Conservation (phyloP, 1,140 invertebrate species). For the Drosophila subobscura region DNA sequence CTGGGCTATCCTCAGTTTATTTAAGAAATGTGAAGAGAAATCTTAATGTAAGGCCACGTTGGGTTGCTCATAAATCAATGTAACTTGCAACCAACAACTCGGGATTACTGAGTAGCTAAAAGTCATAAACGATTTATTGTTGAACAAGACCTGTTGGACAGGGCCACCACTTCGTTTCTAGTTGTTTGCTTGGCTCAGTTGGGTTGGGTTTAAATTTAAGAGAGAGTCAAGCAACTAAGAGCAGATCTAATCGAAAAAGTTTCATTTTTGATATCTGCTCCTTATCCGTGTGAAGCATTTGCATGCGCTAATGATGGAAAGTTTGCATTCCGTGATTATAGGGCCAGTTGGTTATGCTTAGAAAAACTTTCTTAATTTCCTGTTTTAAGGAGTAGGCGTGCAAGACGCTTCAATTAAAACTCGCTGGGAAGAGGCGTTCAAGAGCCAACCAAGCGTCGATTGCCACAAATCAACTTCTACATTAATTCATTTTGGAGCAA, state of each 20-base stretch:
- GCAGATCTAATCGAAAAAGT: too few species aligned
- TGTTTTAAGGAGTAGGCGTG: conserved; percentile 34
- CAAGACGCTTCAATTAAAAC: conserved; percentile 64
- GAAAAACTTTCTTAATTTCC: conserved; percentile 74
- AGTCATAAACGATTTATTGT: too few species aligned
- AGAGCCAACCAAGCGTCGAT: conserved; percentile 67
- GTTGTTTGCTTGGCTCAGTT: too few species aligned
- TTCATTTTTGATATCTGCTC: too few species aligned
- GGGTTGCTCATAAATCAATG: too few species aligned
- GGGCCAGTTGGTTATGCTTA: not conserved
- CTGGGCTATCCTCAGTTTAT: not conserved
- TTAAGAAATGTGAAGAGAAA: too few species aligned
- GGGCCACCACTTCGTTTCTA: too few species aligned
- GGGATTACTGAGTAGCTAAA: too few species aligned
- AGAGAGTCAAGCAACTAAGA: not conserved
- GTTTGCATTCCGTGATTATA: conserved; percentile 18
- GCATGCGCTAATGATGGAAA: conserved; percentile 14
- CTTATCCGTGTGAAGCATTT: not conserved
- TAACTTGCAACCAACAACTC: too few species aligned
- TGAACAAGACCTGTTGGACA: too few species aligned
- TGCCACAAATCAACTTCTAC: conserved; percentile 78
- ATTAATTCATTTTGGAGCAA: conserved; percentile 64
- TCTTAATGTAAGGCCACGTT: too few species aligned
- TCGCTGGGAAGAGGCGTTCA: conserved; percentile 51
- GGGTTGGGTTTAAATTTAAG: not conserved